A percentile compares a stretch with the other conserved stretches of the same genome.
These are phyloP conservation scores for Drosophila persimilis DNA, from an alignment of 1,140 invertebrate species.

Conservation along the genomic window DNA sequence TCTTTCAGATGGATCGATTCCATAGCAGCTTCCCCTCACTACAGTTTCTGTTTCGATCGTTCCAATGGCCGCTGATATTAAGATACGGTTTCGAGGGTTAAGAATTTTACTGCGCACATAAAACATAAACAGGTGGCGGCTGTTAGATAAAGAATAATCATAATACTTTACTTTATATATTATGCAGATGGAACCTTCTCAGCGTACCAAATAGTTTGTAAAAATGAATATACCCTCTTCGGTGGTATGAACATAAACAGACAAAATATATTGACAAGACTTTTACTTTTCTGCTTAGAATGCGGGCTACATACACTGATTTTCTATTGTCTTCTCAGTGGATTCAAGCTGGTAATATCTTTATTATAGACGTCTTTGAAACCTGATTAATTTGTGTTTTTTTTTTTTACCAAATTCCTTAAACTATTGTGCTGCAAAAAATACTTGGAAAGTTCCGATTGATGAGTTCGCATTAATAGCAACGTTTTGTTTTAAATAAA, in stretches of 20 bases:
- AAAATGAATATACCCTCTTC: constrained; percentile 36
- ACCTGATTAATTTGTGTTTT: constrained; percentile 49
- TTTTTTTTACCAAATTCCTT: constrained; percentile 33
- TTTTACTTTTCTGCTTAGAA: constrained; percentile 24
- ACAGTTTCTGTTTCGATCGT: no score
- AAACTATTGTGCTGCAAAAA: constrained; percentile 37
- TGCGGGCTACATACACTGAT: constrained; percentile 4
- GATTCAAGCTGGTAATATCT: constrained; percentile 7
- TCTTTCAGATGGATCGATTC: not conserved
- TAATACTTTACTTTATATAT: no score
- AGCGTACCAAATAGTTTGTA: constrained; percentile 14
- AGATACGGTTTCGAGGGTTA: no score
- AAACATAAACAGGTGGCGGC: no score
- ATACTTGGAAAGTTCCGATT: constrained; percentile 33
- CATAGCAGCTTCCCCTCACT: no score
- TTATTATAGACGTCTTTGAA: constrained; percentile 30
- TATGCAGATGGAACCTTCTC: no score
- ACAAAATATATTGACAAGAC: constrained; percentile 16
- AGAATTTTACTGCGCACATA: no score
- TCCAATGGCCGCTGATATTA: no score
- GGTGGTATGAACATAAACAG: constrained; percentile 7
- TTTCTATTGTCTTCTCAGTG: constrained; percentile 11
- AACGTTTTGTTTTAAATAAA: constrained; percentile 57
- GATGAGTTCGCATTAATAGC: constrained; percentile 58
- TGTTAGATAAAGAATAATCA: no score